These are phyloP conservation scores for Cosmopolites sordidus DNA, from an alignment of 2,888 invertebrate species.

Conservation along the genomic window DNA sequence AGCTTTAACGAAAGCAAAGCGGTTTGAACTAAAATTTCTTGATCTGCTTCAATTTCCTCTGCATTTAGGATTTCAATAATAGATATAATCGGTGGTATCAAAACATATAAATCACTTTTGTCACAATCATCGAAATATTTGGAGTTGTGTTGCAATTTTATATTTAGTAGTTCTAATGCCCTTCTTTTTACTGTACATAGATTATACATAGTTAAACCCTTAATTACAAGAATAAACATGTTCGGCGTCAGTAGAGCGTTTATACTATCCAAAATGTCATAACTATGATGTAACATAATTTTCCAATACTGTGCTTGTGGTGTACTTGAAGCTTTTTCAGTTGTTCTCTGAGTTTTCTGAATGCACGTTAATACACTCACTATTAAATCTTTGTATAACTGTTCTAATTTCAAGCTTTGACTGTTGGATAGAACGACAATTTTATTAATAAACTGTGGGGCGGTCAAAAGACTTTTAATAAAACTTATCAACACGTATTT, in stretches of 20 bases:
- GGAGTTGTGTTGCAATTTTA: conserved; percentile 67
- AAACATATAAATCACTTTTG: conserved; percentile 49
- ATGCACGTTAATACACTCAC: conserved; percentile 65
- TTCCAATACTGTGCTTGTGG: conserved; percentile 74
- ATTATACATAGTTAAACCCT: conserved; percentile 67
- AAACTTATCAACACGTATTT: conserved; percentile 77
- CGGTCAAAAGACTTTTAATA: conserved; percentile 64
- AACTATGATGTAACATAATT: conserved; percentile 71
- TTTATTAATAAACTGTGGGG: conserved; percentile 64
- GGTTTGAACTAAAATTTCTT: conserved; percentile 72
- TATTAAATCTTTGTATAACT: conserved; percentile 64
- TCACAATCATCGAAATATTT: conserved; percentile 56
- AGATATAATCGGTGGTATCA: conserved; percentile 59
- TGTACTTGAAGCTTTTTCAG: conserved; percentile 57
- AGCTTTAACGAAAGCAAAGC: conserved; percentile 79
- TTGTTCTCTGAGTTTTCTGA: conserved; percentile 59
- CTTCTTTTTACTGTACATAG: conserved; percentile 69
- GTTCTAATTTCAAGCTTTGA: conserved; percentile 54
- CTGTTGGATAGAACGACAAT: conserved; percentile 54
- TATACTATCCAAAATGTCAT: conserved; percentile 75
- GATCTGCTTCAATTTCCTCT: conserved; percentile 52
- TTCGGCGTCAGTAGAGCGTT: conserved; percentile 73
- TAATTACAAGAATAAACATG: conserved; percentile 75
- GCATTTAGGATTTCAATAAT: conserved; percentile 55
- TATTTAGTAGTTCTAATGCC: conserved; percentile 80